Evolutionary conservation across 1,140 invertebrate genomes (phyloP), one percentile per base, ranked within the genome.

Genomic region (Acyrthosiphon pisum): DNA sequence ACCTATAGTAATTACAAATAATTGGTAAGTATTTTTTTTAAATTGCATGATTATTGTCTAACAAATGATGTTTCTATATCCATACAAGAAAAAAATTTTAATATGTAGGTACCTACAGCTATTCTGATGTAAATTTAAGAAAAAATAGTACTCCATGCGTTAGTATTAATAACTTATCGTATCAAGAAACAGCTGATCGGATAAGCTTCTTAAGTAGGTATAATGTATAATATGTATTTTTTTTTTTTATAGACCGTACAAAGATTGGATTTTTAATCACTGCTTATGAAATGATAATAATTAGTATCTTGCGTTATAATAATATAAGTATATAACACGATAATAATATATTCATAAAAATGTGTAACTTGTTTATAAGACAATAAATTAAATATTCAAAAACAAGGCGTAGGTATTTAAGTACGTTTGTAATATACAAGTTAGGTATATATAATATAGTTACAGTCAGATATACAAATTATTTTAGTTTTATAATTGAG

Each of bases 321-420:
- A n/a, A 50, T 50, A 6, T 53, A 53, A 53, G 50, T 23, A n/a
- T 76, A 76, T 76, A n/a, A n/a, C 60, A n/a, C 14, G 11, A 18
- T 76, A 76, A 76, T 76, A 76, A 76, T 76, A 18, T 76, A n/a
- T 76, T 76, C 30, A 76, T 76, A 76, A 76, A 76, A 76, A 76
- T 76, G n/a, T 76, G 60, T n/a, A 76, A 76, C 60, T 76, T n/a
- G 60, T 76, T 76, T 76, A 76, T 76, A 76, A 76, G 6, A 76
- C 30, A 76, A 76, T 76, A 76, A 76, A 76, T 76, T 76, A 76
- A n/a, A n/a, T 76, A 76, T 76, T 76, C 60, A 18, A 76, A 76
- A 76, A 76, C 30, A n/a, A 76, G 60, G 30, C 60, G 60, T 76
- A n/a, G 60, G 14, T 76, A 76, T 76, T 14, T n/a, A 41, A 4